phyloP scores from a whole-genome alignment of 2,797 vertebrate species.

The Urosaurus nigricauda region DNA sequence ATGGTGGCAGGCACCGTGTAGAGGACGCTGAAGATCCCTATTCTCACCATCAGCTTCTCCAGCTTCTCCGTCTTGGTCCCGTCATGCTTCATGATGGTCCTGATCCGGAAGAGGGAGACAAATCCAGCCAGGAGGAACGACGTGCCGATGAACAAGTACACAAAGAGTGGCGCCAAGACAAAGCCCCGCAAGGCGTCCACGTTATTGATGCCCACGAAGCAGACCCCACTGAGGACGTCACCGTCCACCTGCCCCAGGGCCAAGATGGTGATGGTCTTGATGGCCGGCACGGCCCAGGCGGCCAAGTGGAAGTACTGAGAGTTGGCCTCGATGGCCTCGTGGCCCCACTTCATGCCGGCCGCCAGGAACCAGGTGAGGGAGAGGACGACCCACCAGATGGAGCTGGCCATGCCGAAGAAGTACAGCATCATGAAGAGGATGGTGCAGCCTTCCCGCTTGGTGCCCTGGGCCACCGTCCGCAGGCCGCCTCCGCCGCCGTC shows the following conservation, averaged over 20 bases:
- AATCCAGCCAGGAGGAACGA: slow-evolving; percentile 95
- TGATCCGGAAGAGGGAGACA: slow-evolving; percentile 94
- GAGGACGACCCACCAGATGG: slow-evolving; percentile 98
- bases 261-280: slow-evolving; percentile 95
- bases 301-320: slow-evolving; percentile 97
- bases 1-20: slow-evolving; percentile 95
- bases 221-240: slow-evolving; percentile 92
- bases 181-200: slow-evolving; percentile 94
- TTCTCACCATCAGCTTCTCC: slow-evolving; percentile 94
- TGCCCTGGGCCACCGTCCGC: slow-evolving; percentile 93
- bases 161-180: slow-evolving; percentile 92
- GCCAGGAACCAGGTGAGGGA: slow-evolving; percentile 97
- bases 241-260: slow-evolving; percentile 95
- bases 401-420: slow-evolving; percentile 98
- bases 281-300: slow-evolving; percentile 94
- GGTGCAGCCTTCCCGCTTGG: slow-evolving; percentile 96
- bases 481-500: slow-evolving; percentile 79
- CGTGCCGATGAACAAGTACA: slow-evolving; percentile 94
- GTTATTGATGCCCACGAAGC: slow-evolving; percentile 94
- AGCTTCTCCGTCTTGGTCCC: slow-evolving; percentile 96
- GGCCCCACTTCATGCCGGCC: slow-evolving; percentile 97
- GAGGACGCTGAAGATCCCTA: slow-evolving; percentile 94
- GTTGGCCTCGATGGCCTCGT: slow-evolving; percentile 97
- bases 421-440: slow-evolving; percentile 99
- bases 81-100: slow-evolving; percentile 97